These are phyloP conservation scores for Chlorodrepanis virens DNA, from an alignment of 2,113 vertebrate species.

Conservation along the genomic window DNA sequence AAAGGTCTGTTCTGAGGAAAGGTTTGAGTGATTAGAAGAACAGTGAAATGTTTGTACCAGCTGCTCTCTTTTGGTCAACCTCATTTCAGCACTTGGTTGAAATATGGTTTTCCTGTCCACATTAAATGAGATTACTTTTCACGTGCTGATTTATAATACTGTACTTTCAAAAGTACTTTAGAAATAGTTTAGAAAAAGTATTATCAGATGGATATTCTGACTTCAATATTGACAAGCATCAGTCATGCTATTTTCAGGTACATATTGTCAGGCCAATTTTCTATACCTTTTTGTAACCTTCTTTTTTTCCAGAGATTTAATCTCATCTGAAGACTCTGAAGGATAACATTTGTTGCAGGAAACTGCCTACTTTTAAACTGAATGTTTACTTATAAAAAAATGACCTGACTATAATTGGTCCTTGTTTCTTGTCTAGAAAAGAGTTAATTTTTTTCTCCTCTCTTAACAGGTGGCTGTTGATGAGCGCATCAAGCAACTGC, in stretches of 20 bases:
- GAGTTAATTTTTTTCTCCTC: slow-evolving; percentile 29
- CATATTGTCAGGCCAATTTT: neutral
- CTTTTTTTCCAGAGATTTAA: neutral
- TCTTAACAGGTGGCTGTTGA: slow-evolving; percentile 84
- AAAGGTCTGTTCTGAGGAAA: neutral
- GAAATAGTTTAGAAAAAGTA: neutral
- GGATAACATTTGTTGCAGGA: neutral
- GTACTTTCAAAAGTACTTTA: neutral
- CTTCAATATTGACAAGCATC: neutral
- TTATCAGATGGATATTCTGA: neutral
- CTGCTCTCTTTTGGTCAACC: neutral
- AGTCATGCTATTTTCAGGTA: neutral
- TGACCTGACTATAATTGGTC: neutral
- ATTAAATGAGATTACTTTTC: neutral
- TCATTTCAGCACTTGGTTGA: neutral
- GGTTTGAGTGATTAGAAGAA: neutral
- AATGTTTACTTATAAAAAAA: neutral
- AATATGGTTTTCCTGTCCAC: neutral
- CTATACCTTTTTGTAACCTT: neutral
- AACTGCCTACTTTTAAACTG: neutral
- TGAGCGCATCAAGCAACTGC: slow-evolving; percentile 90
- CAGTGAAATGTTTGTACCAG: neutral
- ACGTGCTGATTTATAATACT: neutral
- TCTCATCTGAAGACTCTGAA: neutral
- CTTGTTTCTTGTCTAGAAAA: neutral